Evolutionary conservation across 92 coral and sea anemone species (phyloP).

Genomic region (Porites rus): DNA sequence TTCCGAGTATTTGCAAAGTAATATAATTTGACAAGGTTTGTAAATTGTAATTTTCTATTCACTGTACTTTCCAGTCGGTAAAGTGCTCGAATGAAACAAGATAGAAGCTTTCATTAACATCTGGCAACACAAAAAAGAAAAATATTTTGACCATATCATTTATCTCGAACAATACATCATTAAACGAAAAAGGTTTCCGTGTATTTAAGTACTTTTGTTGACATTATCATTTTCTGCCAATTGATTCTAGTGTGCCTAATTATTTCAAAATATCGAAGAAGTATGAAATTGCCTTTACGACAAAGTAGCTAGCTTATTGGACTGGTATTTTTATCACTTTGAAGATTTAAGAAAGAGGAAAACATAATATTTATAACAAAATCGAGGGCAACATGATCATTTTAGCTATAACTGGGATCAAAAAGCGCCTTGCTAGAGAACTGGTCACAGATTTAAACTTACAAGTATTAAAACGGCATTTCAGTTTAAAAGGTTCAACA

Average conservation of each 20-base stretch:
- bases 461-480: too few species aligned
- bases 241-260: not conserved
- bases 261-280: not conserved
- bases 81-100: not conserved
- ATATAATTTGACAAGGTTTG: slow-evolving; percentile 4
- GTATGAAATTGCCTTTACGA: not conserved
- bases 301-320: too few species aligned
- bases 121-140: not conserved
- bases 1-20: slow-evolving; percentile 2
- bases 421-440: too few species aligned
- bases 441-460: too few species aligned
- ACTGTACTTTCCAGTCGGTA: not conserved
- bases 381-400: too few species aligned
- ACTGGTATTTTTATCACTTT: too few species aligned
- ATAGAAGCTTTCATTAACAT: not conserved
- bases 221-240: slow-evolving; percentile 6
- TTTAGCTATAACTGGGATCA: too few species aligned
- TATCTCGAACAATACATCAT: not conserved
- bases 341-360: too few species aligned
- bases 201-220: slow-evolving; percentile 15
- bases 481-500: not conserved
- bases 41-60: not conserved
- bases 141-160: not conserved
- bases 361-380: too few species aligned
- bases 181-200: not conserved